A percentile compares a stretch with the other conserved stretches of the same genome.
These are phyloP conservation scores for Neosilurus hyrtlii DNA, from an alignment of 2,797 vertebrate genomes.

Conservation along the genomic window DNA sequence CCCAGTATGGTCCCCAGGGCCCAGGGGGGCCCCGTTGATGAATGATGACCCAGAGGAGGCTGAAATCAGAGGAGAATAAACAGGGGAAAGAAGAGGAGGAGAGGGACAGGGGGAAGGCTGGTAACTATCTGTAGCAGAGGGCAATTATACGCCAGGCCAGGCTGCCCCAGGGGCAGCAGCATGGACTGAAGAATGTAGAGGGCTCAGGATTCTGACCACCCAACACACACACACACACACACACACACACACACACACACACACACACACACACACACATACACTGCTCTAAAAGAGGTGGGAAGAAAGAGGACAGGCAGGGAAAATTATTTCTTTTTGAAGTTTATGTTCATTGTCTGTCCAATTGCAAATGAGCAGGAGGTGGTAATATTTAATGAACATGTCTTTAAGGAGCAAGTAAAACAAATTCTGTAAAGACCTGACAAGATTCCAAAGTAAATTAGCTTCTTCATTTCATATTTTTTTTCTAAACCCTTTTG, in stretches of 20 bases:
- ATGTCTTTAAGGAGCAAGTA: background rate
- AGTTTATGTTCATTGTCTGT: constrained; percentile 13
- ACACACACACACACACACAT: constrained; percentile 28
- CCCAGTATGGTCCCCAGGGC: constrained; percentile 58
- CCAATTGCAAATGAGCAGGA: constrained; percentile 3
- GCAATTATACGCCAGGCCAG: constrained; percentile 63
- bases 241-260: constrained; percentile 36
- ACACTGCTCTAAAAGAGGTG: constrained; percentile 3
- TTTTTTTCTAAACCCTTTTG: background rate
- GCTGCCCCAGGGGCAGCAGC: constrained; percentile 60
- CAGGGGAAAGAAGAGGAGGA: constrained; percentile 59
- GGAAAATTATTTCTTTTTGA: background rate
- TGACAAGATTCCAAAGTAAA: constrained; percentile 3
- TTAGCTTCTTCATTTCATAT: background rate
- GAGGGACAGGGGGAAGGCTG: constrained; percentile 53
- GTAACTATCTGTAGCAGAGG: constrained; percentile 60
- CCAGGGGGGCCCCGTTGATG: constrained; percentile 62
- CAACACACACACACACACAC: constrained; percentile 40
- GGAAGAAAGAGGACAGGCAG: constrained; percentile 30
- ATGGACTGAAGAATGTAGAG: constrained; percentile 50
- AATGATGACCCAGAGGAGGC: constrained; percentile 73
- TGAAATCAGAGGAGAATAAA: constrained; percentile 77
- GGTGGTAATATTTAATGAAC: constrained; percentile 1
- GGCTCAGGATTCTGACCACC: constrained; percentile 50
- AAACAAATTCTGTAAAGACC: background rate